A percentile compares a stretch with the other conserved stretches of the same genome.
These are phyloP conservation scores for Ginglymostoma cirratum DNA, from an alignment of 2,113 vertebrate species.

Conservation along the genomic window DNA sequence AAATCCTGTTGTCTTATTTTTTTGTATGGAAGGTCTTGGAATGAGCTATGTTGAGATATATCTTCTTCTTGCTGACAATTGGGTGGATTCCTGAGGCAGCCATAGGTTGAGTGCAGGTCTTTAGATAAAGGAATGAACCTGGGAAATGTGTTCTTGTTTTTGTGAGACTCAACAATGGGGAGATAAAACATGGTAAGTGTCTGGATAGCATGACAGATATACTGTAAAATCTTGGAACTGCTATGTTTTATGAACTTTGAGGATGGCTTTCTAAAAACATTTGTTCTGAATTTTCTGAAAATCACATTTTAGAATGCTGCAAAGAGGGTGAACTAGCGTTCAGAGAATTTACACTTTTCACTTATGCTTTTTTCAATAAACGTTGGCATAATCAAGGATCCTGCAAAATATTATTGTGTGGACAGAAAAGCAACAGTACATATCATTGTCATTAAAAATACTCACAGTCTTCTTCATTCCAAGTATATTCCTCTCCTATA, in stretches of 20 bases:
- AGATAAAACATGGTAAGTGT: background rate
- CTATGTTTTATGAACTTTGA: background rate
- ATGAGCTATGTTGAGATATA: background rate
- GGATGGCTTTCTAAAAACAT: background rate
- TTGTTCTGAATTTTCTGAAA: background rate
- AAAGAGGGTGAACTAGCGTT: background rate
- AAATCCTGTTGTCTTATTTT: background rate
- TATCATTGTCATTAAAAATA: background rate
- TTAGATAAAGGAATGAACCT: background rate
- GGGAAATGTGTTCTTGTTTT: background rate
- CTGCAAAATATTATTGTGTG: background rate
- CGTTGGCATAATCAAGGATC: background rate
- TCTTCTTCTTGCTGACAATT: background rate
- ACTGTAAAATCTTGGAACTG: background rate
- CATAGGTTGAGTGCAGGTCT: background rate
- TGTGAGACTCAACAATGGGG: background rate
- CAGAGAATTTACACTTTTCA: background rate
- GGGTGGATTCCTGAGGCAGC: background rate
- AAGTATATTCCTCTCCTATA: background rate
- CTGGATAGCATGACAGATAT: background rate
- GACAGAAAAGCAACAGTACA: background rate
- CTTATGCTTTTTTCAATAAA: background rate
- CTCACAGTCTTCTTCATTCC: background rate
- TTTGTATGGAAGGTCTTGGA: background rate
- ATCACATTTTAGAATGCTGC: too few species aligned